phyloP scores from a whole-genome alignment of 2,888 invertebrate species.

The Acronicta psi region DNA sequence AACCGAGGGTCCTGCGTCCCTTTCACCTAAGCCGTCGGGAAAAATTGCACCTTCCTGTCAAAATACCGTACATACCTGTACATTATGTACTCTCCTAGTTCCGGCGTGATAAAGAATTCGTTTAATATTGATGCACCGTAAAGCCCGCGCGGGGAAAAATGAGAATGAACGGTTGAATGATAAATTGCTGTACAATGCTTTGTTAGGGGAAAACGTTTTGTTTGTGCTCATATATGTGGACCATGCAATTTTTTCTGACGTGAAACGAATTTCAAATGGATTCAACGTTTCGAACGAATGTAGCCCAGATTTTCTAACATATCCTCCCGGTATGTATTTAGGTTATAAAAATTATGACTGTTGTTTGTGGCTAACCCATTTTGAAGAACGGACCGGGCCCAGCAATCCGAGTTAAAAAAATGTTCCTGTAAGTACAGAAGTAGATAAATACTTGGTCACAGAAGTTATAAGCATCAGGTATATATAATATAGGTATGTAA shows the following conservation, averaged over 20 bases:
- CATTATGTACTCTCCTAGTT: conserved; percentile 21
- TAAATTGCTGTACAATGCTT: conserved; percentile 42
- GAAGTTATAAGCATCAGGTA: no score
- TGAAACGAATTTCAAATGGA: conserved; percentile 5
- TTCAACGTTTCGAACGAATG: conserved; percentile 24
- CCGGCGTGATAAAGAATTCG: conserved; percentile 48
- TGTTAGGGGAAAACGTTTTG: conserved; percentile 36
- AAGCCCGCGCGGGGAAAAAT: conserved; percentile 33
- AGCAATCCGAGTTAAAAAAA: no score
- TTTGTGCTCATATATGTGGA: conserved; percentile 29
- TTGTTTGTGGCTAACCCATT: not conserved
- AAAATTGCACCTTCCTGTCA: conserved; percentile 49
- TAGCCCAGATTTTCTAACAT: not conserved
- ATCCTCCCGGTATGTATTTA: not conserved
- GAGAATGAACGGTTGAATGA: conserved; percentile 44
- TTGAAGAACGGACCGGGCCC: no score
- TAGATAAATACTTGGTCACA: no score
- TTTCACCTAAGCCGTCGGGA: conserved; percentile 39
- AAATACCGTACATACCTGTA: conserved; percentile 18
- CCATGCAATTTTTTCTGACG: conserved; percentile 25
- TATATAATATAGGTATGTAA: no score
- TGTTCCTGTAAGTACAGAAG: no score
- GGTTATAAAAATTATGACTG: not conserved
- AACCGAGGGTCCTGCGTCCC: conserved; percentile 50
- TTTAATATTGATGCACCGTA: conserved; percentile 57